Conservation (phyloP, 2,113 vertebrate genomes). For the Okapia johnstoni region DNA sequence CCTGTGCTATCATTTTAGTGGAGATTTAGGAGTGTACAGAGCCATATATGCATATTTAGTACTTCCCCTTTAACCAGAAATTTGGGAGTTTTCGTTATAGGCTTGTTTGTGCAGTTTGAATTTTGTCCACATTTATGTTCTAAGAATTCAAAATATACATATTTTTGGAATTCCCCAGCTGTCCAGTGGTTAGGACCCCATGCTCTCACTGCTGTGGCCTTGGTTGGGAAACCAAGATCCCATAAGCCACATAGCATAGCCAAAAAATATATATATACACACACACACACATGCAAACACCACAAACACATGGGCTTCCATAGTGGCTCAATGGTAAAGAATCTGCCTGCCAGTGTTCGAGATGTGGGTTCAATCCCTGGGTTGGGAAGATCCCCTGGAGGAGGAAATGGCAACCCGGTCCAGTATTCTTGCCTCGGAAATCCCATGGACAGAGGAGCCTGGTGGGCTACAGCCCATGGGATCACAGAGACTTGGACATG, state of each 20-base stretch:
- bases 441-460: background rate
- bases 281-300: background rate
- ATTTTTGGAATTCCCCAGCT: background rate
- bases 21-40: conserved; percentile 7
- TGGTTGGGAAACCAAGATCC: background rate
- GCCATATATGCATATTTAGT: background rate
- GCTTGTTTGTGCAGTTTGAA: conserved; percentile 23
- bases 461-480: background rate
- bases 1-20: background rate
- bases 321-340: background rate
- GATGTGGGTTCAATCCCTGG: background rate
- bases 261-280: background rate
- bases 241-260: background rate
- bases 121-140: background rate
- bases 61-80: conserved; percentile 3
- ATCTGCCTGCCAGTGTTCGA: background rate
- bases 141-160: background rate
- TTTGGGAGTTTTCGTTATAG: background rate
- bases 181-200: background rate
- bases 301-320: background rate
- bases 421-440: background rate
- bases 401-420: background rate
- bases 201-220: background rate
- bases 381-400: background rate
- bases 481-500: background rate